Evolutionary conservation across 2,797 vertebrate species (phyloP), one percentile per base, ranked within the genome.

Genomic region (Atherinosoma microstoma): DNA sequence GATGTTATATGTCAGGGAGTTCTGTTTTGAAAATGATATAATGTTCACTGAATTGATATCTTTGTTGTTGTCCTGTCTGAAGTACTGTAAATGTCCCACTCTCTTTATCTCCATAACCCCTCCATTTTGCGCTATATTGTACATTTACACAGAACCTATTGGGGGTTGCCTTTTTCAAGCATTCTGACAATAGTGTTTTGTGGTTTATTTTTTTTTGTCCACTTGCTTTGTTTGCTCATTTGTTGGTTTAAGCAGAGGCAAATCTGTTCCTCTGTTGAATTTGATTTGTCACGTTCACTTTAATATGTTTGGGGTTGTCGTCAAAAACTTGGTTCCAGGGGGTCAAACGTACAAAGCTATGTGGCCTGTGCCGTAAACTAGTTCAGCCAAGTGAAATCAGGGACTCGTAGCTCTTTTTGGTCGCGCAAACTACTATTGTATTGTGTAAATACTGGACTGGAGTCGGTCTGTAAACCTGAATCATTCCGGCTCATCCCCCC

Each of bases 381-480:
- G 84, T 94, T 92, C 89, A 92, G 87, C 91, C 89, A 90, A 89
- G 92, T 85, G 80, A 93, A 94, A 95, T 95, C 95, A 94, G 94
- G 94, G 94, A 95, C 93, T 87, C 67, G 78, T 89, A 89, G 92
- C 93, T 94, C 91, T 94, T 93, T 47, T 91, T 77, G 85, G 90
- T 93, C 89, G 86, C 81, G 90, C 83, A 76, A 84, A 92, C 78
- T 81, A 73, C 80, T 89, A 84, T 84, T 89, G 90, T 93, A 84
- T 87, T 89, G 91, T 94, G 90, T 93, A 92, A 65, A 93, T 92
- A 92, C 75, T 82, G 87, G 91, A 89, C 80, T 83, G 90, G 92
- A 87, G 92, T 91, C 83, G 70, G 89, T 76, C 73, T 83, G 88
- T 87, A 68, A 86, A 84, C 80, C 80, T 74, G 80, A 79, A 80